Base-by-base conservation (phyloP, 2,888 invertebrate genomes). In the Diploptera punctata region DNA sequence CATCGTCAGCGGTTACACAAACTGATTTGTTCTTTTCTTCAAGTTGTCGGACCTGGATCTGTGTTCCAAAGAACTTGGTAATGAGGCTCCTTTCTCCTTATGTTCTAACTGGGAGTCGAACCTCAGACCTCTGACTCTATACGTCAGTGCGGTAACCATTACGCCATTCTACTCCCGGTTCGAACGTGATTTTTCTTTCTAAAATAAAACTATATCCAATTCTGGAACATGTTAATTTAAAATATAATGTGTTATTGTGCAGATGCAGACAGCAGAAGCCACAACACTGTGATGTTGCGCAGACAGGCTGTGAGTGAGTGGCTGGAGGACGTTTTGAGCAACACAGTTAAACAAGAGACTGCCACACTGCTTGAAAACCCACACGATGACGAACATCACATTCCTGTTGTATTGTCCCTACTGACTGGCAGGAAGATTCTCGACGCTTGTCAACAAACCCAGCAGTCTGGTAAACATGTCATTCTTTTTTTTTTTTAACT, bases 231-330 rank as follows among this genome's bases (percentile, higher is more conserved):
- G n/a, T n/a, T n/a, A n/a, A n/a, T n/a, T n/a, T n/a, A n/a, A n/a
- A n/a, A n/a, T n/a, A n/a, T n/a, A n/a, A n/a, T 38, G 38, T 38
- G 38, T 38, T 38, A 38, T 57, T 21, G 4, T 57, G n/a, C 18
- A 57, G 57, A 57, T 29, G 57, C 57, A 57, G 57, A 57, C 31
- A 57, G 29, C 2, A 47, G 26, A 9, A 65, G 65, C 29, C 87
- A 89, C 78, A 83, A 85, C 52, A 83, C 84, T 44, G 85, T 87
- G 62, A 87, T 88, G 81, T 83, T 87, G 52, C 84, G 91, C 16
- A 84, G 88, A 73, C 87, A 89, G 78, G 86, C 90, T 2, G 80
- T 92, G 2, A 88, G 90, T 1, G 85, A 86, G 60, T 92, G 91
- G 91, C 81, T 91, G 33, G 86, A 87, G 76, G 81, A 82, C 2